Percentiles rank a stretch among this genome's conserved stretches.
Conservation (phyloP, 2,797 vertebrate species). For the Poeciliopsis presidionis region DNA sequence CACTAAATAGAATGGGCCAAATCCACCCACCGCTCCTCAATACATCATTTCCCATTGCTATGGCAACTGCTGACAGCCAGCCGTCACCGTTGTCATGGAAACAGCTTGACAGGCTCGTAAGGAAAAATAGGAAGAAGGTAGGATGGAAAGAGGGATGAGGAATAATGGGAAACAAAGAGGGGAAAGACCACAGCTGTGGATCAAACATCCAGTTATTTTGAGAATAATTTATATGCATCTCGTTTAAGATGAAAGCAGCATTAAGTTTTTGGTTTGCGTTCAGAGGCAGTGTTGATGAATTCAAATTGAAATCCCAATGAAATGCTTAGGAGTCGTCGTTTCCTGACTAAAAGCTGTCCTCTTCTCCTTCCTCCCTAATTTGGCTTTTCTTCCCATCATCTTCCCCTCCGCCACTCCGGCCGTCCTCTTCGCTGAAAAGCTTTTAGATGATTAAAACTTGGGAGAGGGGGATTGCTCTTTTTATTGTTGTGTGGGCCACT, state of each 20-base stretch:
- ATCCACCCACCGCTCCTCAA: slow-evolving; percentile 47
- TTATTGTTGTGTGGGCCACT: slow-evolving; percentile 44
- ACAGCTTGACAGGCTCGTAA: slow-evolving; percentile 77
- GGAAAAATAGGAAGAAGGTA: slow-evolving; percentile 33
- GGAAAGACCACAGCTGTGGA: slow-evolving; percentile 9
- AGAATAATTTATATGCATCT: background rate
- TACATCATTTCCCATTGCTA: slow-evolving; percentile 70
- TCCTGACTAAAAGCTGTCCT: slow-evolving; percentile 19
- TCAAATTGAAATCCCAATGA: slow-evolving; percentile 4
- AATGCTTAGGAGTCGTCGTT: slow-evolving; percentile 24
- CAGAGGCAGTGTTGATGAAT: background rate
- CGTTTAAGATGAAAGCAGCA: background rate
- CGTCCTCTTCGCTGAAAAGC: slow-evolving; percentile 43
- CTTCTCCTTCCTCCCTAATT: slow-evolving; percentile 34
- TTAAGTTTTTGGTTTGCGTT: background rate
- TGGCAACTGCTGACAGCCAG: slow-evolving; percentile 82
- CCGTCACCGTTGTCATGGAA: slow-evolving; percentile 84
- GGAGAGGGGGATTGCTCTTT: slow-evolving; percentile 36
- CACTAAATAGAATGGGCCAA: slow-evolving; percentile 50
- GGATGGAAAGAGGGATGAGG: slow-evolving; percentile 36
- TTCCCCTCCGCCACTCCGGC: slow-evolving; percentile 28
- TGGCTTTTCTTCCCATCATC: slow-evolving; percentile 33
- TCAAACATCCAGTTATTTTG: slow-evolving; percentile 1
- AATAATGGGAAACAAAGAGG: slow-evolving; percentile 45
- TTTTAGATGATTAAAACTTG: slow-evolving; percentile 73